phyloP scores from a whole-genome alignment of 2,113 vertebrate genomes.

The Eulemur rufifrons region DNA sequence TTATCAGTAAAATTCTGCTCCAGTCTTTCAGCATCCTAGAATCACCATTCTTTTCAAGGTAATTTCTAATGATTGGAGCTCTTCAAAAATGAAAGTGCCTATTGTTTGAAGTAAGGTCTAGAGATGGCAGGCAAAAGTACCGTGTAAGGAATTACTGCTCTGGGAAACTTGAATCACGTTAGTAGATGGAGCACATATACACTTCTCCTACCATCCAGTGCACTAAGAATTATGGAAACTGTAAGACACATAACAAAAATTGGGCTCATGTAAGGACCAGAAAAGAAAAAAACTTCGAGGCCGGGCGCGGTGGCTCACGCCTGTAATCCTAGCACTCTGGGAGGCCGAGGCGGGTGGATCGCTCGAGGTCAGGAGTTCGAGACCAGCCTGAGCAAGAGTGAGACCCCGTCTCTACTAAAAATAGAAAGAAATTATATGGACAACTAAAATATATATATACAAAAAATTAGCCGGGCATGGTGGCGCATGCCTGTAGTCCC shows the following conservation, averaged over 20 bases:
- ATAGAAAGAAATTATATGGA: too few relatives aligned
- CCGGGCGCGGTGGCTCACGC: too few relatives aligned
- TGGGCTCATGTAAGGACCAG: not conserved
- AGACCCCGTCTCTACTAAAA: too few relatives aligned
- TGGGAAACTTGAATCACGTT: not conserved
- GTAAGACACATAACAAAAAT: not conserved
- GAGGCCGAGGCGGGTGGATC: too few relatives aligned
- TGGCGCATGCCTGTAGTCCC: too few relatives aligned
- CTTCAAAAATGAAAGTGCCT: not conserved
- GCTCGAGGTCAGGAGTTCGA: too few relatives aligned
- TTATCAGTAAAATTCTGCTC: not conserved
- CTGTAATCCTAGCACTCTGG: too few relatives aligned
- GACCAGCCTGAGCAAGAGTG: too few relatives aligned
- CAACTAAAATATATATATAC: too few relatives aligned
- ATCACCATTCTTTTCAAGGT: not conserved
- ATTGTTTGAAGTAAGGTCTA: not conserved
- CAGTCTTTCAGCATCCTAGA: not conserved
- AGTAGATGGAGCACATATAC: too few relatives aligned
- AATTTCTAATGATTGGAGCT: not conserved
- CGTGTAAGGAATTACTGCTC: not conserved
- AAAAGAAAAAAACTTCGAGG: not conserved
- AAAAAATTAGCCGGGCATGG: too few relatives aligned
- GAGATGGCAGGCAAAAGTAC: not conserved
- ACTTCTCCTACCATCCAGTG: not conserved
- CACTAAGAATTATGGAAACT: not conserved